These are phyloP conservation scores for Ctenosaura bakeri DNA, from an alignment of 2,797 vertebrate species.

Conservation along the genomic window DNA sequence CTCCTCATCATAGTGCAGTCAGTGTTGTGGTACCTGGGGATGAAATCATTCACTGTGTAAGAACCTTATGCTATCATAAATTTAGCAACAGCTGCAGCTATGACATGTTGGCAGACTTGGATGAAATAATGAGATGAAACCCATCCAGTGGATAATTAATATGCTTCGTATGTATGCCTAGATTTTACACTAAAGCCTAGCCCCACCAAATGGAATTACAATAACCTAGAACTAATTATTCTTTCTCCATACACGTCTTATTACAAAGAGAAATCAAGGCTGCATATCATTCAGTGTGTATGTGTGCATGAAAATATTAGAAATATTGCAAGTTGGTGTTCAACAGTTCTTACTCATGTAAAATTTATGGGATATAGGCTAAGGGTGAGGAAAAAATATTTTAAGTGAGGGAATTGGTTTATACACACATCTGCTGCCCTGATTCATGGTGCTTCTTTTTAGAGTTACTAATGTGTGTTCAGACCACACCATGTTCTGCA, in stretches of 20 bases:
- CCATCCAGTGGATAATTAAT: conserved; percentile 39
- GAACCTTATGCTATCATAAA: conserved; percentile 43
- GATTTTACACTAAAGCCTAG: conserved; percentile 22
- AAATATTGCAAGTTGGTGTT: background rate
- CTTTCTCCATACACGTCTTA: conserved; percentile 24
- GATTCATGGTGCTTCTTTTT: too few species aligned
- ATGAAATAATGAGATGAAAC: conserved; percentile 51
- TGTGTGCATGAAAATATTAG: background rate
- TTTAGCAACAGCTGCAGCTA: conserved; percentile 42
- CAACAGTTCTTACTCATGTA: background rate
- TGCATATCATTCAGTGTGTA: background rate
- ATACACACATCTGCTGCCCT: background rate
- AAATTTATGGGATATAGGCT: background rate
- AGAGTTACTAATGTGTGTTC: background rate
- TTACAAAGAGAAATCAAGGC: conserved; percentile 12
- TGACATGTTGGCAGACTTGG: conserved; percentile 53
- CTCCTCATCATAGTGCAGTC: conserved; percentile 37
- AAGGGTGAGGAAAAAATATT: background rate
- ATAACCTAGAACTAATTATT: conserved; percentile 30
- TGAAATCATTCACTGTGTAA: conserved; percentile 60
- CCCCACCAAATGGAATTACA: conserved; percentile 27
- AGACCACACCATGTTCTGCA: background rate
- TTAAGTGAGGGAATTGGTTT: background rate
- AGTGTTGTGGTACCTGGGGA: conserved; percentile 42
- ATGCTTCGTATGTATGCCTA: conserved; percentile 42